phyloP scores from a whole-genome alignment of 2,888 invertebrate species.

The Melipona bicolor region DNA sequence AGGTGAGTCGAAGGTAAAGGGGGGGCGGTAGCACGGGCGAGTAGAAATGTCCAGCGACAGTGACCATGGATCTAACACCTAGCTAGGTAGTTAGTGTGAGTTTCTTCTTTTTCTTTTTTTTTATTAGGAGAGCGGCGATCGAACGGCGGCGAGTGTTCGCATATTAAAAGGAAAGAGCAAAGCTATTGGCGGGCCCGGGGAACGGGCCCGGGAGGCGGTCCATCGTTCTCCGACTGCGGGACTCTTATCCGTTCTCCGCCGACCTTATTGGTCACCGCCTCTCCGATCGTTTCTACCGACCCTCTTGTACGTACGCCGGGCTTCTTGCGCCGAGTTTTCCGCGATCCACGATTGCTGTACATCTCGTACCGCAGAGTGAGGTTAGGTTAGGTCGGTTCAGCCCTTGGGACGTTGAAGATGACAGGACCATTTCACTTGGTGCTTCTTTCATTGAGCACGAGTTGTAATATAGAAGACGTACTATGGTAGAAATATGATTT shows the following conservation, averaged over 20 bases:
- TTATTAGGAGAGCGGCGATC: constrained; percentile 63
- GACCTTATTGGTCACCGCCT: constrained; percentile 74
- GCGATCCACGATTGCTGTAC: constrained; percentile 32
- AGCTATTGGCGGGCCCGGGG: constrained; percentile 70
- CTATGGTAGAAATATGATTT: no score
- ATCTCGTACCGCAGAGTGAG: no score
- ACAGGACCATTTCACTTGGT: not conserved
- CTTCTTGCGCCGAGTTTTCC: constrained; percentile 55
- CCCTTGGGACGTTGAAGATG: not conserved
- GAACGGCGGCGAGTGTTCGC: constrained; percentile 59
- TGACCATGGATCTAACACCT: constrained; percentile 60
- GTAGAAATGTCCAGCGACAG: constrained; percentile 4
- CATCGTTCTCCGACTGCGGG: constrained; percentile 67
- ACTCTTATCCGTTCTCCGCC: constrained; percentile 73
- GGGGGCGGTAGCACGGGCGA: not conserved
- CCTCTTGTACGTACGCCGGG: constrained; percentile 35
- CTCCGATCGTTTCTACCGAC: constrained; percentile 66
- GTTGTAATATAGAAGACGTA: no score
- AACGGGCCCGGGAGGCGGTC: constrained; percentile 73
- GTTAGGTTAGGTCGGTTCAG: not conserved
- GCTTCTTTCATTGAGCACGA: no score
- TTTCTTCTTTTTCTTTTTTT: constrained; percentile 52
- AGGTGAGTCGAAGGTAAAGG: not conserved
- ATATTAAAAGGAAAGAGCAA: constrained; percentile 73
- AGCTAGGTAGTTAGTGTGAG: constrained; percentile 52